Conservation (phyloP, 2,113 vertebrate species). For the Ahaetulla prasina region DNA sequence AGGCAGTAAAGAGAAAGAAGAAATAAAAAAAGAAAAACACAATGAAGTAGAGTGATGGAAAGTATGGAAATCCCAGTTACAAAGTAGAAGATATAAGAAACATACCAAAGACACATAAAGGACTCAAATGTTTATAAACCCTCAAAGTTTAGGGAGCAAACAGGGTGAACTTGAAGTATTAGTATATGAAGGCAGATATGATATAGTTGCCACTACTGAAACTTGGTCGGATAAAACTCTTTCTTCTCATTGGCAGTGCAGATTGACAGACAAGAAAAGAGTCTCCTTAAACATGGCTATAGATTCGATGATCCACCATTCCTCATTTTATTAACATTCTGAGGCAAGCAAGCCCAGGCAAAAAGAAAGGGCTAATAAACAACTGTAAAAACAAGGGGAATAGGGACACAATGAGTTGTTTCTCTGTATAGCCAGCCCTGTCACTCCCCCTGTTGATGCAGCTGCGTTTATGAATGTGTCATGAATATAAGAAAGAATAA, state of each 20-base stretch:
- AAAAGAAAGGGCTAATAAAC: conserved; percentile 29
- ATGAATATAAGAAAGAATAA: conserved; percentile 70
- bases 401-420: conserved; percentile 54
- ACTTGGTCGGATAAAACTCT: not conserved
- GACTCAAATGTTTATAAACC: not conserved
- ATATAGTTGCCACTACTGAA: not conserved
- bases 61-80: not conserved
- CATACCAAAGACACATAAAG: not conserved
- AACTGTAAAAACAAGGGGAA: conserved; percentile 10
- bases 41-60: not conserved
- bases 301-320: conserved; percentile 3
- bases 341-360: not conserved
- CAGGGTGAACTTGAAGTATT: not conserved
- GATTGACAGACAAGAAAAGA: not conserved
- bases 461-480: conserved; percentile 74
- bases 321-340: conserved; percentile 23
- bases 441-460: conserved; percentile 40
- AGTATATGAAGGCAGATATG: not conserved
- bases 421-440: conserved; percentile 43
- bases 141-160: not conserved
- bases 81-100: not conserved
- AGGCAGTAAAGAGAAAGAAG: not conserved
- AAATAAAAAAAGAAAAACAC: not conserved
- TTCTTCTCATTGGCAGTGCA: conserved; percentile 2
- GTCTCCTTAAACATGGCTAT: conserved; percentile 7